Evolutionary conservation across 2,797 vertebrate genomes (phyloP).

Genomic region (Poeciliopsis gracilis): DNA sequence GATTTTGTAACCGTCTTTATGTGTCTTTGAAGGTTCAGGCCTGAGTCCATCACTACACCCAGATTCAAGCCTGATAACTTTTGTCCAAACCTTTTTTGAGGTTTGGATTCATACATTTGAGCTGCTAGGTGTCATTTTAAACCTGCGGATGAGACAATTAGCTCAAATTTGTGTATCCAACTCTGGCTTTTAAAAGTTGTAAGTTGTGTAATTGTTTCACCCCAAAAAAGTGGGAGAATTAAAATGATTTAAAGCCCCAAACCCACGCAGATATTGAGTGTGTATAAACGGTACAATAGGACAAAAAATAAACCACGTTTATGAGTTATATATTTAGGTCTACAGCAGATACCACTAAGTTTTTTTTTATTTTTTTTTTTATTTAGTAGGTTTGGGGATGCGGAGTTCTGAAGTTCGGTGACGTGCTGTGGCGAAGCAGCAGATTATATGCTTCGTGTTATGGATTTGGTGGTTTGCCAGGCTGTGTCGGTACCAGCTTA

Average conservation of each 20-base stretch:
- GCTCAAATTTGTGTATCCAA: neutral
- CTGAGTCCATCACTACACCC: too few species aligned
- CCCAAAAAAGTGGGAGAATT: neutral
- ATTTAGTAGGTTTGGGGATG: neutral
- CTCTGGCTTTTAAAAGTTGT: neutral
- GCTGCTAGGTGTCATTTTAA: neutral
- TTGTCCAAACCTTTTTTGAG: neutral
- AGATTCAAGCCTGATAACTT: neutral
- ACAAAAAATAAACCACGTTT: neutral
- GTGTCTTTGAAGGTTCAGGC: too few species aligned
- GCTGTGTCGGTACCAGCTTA: constrained; percentile 43
- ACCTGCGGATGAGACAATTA: neutral
- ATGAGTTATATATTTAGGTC: constrained; percentile 16
- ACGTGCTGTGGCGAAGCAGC: constrained; percentile 8
- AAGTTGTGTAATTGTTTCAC: neutral
- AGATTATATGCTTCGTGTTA: constrained; percentile 33
- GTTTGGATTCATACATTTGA: neutral
- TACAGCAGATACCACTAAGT: constrained; percentile 1
- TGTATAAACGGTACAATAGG: neutral
- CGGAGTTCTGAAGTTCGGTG: constrained; percentile 11
- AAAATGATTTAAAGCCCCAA: neutral
- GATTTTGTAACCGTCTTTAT: too few species aligned
- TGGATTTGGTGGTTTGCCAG: constrained; percentile 52
- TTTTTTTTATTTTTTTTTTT: neutral
- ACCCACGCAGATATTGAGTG: neutral